Base-by-base conservation (phyloP, 2,113 vertebrate genomes). In the Gobio gobio region DNA sequence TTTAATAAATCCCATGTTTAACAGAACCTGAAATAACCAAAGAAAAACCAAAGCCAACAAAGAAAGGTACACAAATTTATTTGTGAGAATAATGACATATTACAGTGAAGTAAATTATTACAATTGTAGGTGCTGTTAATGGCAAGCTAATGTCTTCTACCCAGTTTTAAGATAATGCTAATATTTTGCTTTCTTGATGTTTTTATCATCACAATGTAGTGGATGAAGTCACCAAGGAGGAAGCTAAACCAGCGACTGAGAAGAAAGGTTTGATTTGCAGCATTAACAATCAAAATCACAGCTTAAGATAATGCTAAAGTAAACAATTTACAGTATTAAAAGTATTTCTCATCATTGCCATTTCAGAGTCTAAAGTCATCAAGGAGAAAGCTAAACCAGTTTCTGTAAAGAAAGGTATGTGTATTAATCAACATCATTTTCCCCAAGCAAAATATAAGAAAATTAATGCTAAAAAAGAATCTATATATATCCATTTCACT, bases 331-430 rank as follows among this genome's bases (percentile, higher is more conserved):
- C 8, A 18, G 12, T 63, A n/a, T 77, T 2, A 36, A n/a, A 77
- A 78, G 6, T 13, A 58, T 78, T 58, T 78, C 66, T 40, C 66
- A 7, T 56, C 18, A 40, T 82, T 82, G 63, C 1, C 3, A 56
- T 40, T 49, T 33, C 47, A 82, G 78, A 86, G 36, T 3, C 33
- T 83, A 75, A 85, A 72, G 40, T 77, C 75, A n/a, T 81, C 3
- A 91, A 88, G 84, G 74, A 87, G n/a, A 91, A 92, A 54, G 14
- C 66, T 4, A 90, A 91, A 75, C n/a, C 87, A 68, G 87, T 54
- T 72, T 4, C 26, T 7, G 12, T 54, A 83, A 88, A 90, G 75
- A 90, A 64, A 90, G 88, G 90, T 91, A 81, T 78, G 33, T 16
- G 8, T 47, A n/a, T 73, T 5, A 36, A 77, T 51, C 4, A 33